phyloP scores from a whole-genome alignment of 2,888 invertebrate species.

The Beris chalybata region DNA sequence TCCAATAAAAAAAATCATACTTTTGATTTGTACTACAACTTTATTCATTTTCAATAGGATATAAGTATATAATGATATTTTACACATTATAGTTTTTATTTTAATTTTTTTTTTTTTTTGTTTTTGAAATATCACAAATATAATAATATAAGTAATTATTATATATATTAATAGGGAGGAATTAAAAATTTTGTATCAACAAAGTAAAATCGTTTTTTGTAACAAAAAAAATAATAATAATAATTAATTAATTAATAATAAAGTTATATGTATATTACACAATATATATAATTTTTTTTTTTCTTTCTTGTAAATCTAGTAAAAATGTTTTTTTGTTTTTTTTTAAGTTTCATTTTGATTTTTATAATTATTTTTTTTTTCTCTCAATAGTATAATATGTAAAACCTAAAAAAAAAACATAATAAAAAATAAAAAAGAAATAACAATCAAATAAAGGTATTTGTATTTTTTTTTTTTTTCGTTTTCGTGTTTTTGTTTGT shows the following conservation, averaged over 20 bases:
- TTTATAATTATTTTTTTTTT: background rate
- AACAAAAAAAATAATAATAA: too few species aligned
- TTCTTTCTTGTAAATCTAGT: constrained; percentile 7
- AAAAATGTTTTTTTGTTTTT: background rate
- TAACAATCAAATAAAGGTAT: constrained; percentile 21
- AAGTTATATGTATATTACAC: constrained; percentile 14
- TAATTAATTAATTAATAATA: constrained; percentile 4
- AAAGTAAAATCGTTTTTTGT: too few species aligned
- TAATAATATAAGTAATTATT: constrained; percentile 13
- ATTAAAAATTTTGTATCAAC: too few species aligned
- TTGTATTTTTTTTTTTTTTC: constrained; percentile 3
- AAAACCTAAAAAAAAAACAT: constrained; percentile 10
- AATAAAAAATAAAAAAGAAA: constrained; percentile 10
- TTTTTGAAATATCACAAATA: constrained; percentile 32
- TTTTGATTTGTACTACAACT: constrained; percentile 31
- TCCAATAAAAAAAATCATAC: background rate
- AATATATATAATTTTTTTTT: constrained; percentile 16
- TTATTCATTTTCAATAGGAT: constrained; percentile 28
- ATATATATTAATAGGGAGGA: too few species aligned
- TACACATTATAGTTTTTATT: constrained; percentile 25
- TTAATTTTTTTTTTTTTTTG: constrained; percentile 22
- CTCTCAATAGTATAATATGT: constrained; percentile 1
- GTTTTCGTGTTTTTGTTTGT: background rate
- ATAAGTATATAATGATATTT: constrained; percentile 29
- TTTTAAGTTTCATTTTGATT: constrained; percentile 17